A percentile compares a stretch with the other conserved stretches of the same genome.
These are phyloP conservation scores for Acanthornis magna DNA, from an alignment of 2,797 vertebrate species.

Conservation along the genomic window DNA sequence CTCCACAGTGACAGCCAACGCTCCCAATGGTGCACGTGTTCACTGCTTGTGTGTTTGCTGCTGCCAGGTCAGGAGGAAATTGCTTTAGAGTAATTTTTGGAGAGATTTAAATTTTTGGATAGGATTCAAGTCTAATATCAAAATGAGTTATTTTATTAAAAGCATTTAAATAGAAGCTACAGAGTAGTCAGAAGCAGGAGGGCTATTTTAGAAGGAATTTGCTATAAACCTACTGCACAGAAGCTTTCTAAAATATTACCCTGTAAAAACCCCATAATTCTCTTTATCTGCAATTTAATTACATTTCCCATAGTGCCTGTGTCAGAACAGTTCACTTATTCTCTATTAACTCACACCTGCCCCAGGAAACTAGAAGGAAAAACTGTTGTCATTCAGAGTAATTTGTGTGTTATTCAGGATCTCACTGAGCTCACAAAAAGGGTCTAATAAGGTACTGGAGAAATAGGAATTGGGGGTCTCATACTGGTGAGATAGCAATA, in stretches of 20 bases:
- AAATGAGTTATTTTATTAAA: constrained; percentile 74
- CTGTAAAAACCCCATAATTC: constrained; percentile 52
- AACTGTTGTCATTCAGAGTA: not conserved
- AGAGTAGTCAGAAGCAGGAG: constrained; percentile 13
- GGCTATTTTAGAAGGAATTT: constrained; percentile 56
- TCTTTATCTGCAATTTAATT: constrained; percentile 73
- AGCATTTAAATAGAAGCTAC: constrained; percentile 63
- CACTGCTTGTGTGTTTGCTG: constrained; percentile 46
- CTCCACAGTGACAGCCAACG: not conserved
- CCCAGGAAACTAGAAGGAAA: not conserved
- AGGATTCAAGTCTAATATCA: constrained; percentile 66
- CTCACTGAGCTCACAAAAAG: not conserved
- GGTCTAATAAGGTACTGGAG: not conserved
- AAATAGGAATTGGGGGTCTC: not conserved
- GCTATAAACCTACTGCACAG: constrained; percentile 42
- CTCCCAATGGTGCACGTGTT: not conserved
- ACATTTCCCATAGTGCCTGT: constrained; percentile 40
- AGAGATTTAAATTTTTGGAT: constrained; percentile 62
- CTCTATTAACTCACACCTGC: constrained; percentile 30
- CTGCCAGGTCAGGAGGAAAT: constrained; percentile 62
- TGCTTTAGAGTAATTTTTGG: constrained; percentile 62
- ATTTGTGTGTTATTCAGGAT: not conserved
- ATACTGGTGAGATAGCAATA: not conserved
- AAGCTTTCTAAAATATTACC: constrained; percentile 75
- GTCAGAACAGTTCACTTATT: constrained; percentile 37